Evolutionary conservation across 2,888 invertebrate genomes (phyloP).

Genomic region (Aspidiotus rigidus): DNA sequence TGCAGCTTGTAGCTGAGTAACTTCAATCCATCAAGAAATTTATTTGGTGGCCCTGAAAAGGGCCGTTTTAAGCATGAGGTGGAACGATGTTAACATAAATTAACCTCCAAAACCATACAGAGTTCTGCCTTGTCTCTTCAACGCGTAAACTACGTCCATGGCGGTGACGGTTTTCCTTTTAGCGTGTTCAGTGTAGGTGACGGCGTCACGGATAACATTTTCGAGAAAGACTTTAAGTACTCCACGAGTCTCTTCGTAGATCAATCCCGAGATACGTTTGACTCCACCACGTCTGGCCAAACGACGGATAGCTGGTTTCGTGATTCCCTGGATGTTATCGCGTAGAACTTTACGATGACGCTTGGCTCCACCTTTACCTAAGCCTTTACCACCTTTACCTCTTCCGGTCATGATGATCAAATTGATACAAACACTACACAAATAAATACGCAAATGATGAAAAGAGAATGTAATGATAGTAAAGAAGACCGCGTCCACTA

Average conservation of each 20-base stretch:
- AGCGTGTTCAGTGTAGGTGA: constrained; percentile 77
- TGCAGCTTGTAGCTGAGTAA: too few species aligned
- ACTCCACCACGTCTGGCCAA: constrained; percentile 61
- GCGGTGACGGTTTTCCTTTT: constrained; percentile 81
- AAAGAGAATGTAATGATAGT: too few species aligned
- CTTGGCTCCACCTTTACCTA: constrained; percentile 72
- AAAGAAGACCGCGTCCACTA: too few species aligned
- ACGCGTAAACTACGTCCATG: constrained; percentile 80
- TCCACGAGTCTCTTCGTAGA: constrained; percentile 73
- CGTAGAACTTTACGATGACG: constrained; percentile 70
- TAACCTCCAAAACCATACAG: constrained; percentile 71
- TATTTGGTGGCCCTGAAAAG: constrained; percentile 7
- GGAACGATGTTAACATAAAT: constrained; percentile 34
- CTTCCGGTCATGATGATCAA: constrained; percentile 58
- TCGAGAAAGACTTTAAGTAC: constrained; percentile 72
- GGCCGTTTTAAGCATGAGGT: background rate
- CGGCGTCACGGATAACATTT: constrained; percentile 72
- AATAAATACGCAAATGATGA: too few species aligned
- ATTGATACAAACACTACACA: background rate
- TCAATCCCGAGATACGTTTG: constrained; percentile 48
- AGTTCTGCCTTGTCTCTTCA: constrained; percentile 72
- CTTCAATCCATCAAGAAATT: too few species aligned
- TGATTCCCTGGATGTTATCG: constrained; percentile 51
- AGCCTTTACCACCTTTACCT: constrained; percentile 63
- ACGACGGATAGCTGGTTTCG: constrained; percentile 67